These are phyloP conservation scores for Nothocercus julius DNA, from an alignment of 2,113 vertebrate species.

Conservation along the genomic window DNA sequence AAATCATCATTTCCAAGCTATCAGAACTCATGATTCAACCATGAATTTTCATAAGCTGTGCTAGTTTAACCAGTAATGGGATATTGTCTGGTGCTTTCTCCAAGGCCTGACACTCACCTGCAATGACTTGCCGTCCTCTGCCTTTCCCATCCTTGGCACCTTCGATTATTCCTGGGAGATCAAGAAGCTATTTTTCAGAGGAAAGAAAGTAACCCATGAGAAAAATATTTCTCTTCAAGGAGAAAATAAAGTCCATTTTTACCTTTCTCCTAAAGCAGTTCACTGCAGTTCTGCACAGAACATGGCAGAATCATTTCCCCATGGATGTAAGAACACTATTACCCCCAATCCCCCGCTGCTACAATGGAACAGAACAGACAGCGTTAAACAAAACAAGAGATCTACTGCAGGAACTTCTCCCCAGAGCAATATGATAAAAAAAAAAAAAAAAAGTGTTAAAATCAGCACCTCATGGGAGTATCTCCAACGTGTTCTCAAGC, in stretches of 20 bases:
- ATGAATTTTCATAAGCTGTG: not conserved
- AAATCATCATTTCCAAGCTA: not conserved
- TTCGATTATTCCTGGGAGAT: conserved; percentile 99
- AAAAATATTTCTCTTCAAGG: not conserved
- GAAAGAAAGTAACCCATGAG: not conserved
- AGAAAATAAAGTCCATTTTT: not conserved
- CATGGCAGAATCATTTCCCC: not conserved
- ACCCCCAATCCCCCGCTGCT: accelerated
- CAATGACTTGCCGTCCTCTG: conserved; percentile 95
- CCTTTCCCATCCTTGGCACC: conserved; percentile 98
- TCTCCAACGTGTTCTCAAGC: not conserved
- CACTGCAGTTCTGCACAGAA: not conserved
- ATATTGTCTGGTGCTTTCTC: not conserved
- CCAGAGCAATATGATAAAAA: not conserved
- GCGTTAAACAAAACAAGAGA: not conserved
- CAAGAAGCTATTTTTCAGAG: conserved; percentile 85
- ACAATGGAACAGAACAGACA: not conserved
- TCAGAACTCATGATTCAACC: not conserved
- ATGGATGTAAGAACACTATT: not conserved
- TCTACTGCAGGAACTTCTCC: not conserved
- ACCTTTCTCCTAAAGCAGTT: not conserved
- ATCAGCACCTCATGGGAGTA: not conserved
- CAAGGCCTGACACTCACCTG: conserved; percentile 79
- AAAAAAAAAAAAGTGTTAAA: not conserved
- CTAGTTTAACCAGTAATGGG: not conserved